Evolutionary conservation across 1,140 invertebrate genomes (phyloP).

Genomic region (Muscidifurax raptorellus): DNA sequence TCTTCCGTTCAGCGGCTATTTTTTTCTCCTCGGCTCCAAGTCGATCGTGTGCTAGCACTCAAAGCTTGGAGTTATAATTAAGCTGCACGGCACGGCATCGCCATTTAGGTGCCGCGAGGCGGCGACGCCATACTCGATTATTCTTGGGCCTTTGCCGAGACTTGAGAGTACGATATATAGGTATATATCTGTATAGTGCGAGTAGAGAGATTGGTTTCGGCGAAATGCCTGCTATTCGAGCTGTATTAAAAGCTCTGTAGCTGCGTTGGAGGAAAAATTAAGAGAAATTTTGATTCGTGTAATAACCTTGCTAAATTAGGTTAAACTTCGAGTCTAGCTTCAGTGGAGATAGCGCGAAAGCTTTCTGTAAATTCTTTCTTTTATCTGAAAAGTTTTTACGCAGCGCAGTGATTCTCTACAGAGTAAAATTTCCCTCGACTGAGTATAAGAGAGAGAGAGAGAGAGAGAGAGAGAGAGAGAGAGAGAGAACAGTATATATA

Average conservation of each 20-base stretch:
- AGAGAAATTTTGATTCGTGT: neutral
- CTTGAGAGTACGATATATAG: neutral
- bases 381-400: slow-evolving; percentile 45
- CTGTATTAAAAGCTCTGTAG: too few relatives aligned
- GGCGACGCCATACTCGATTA: slow-evolving; percentile 48
- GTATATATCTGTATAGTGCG: too few relatives aligned
- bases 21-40: neutral
- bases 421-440: slow-evolving; percentile 28
- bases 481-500: neutral
- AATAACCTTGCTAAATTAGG: neutral
- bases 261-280: too few relatives aligned
- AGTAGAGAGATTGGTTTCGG: neutral
- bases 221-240: neutral
- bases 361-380: slow-evolving; percentile 40
- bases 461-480: too few relatives aligned
- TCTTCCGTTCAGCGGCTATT: slow-evolving; percentile 8
- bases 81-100: slow-evolving; percentile 44
- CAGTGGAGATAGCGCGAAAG: slow-evolving; percentile 10
- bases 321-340: neutral
- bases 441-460: neutral
- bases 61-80: slow-evolving; percentile 52
- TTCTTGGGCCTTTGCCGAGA: slow-evolving; percentile 36
- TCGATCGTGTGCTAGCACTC: neutral
- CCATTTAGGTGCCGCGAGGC: slow-evolving; percentile 41
- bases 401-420: slow-evolving; percentile 20